These are phyloP conservation scores for Penaeus indicus DNA, from an alignment of 1,140 invertebrate species.

Conservation along the genomic window DNA sequence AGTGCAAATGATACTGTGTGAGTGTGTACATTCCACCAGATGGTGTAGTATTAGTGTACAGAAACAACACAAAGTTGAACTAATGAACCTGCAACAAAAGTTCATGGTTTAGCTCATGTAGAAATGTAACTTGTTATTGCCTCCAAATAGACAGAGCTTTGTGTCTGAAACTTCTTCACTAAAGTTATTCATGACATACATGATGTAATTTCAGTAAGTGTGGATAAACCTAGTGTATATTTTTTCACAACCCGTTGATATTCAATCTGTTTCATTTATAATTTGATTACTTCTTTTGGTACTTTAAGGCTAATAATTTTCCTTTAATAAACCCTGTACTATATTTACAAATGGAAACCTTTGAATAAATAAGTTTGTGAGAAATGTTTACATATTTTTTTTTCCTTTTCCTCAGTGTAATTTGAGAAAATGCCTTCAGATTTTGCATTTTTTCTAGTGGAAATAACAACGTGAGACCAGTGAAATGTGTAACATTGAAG, in stretches of 20 bases:
- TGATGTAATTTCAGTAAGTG: slow-evolving; percentile 49
- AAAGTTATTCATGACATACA: slow-evolving; percentile 40
- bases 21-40: slow-evolving; percentile 61
- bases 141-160: slow-evolving; percentile 46
- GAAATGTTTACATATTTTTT: slow-evolving; percentile 21
- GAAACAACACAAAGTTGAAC: slow-evolving; percentile 58
- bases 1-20: slow-evolving; percentile 59
- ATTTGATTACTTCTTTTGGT: slow-evolving; percentile 51
- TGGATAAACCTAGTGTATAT: slow-evolving; percentile 61
- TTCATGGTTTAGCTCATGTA: slow-evolving; percentile 57
- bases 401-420: slow-evolving; percentile 15
- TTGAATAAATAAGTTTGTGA: slow-evolving; percentile 63
- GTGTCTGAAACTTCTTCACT: slow-evolving; percentile 33
- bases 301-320: slow-evolving; percentile 53
- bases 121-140: slow-evolving; percentile 57
- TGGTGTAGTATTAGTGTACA: slow-evolving; percentile 64
- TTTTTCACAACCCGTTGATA: slow-evolving; percentile 58
- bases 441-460: background rate
- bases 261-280: slow-evolving; percentile 43
- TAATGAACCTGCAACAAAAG: slow-evolving; percentile 55
- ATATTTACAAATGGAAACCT: slow-evolving; percentile 53
- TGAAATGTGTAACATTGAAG: too few relatives aligned
- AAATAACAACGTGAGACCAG: too few relatives aligned
- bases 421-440: too few relatives aligned
- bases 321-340: slow-evolving; percentile 51